These are phyloP conservation scores for Hoplodrina ambigua DNA, from an alignment of 2,888 invertebrate species.

Conservation along the genomic window DNA sequence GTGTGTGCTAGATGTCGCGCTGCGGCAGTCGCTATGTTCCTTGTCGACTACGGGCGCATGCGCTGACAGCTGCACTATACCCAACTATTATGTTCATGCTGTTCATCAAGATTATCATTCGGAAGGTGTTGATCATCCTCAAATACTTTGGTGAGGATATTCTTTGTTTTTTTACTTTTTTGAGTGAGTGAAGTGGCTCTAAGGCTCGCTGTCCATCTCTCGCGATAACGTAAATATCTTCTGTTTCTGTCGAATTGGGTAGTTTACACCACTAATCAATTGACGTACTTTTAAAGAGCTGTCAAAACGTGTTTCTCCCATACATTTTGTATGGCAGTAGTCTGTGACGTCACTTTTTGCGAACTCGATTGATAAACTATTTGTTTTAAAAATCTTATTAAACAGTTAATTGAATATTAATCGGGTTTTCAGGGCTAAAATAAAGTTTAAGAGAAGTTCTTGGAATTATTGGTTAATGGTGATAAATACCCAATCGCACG, in stretches of 20 bases:
- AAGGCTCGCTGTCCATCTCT: constrained; percentile 1
- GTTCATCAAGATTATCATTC: constrained; percentile 30
- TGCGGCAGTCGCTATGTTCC: constrained; percentile 30
- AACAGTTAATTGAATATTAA: no score
- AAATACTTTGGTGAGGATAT: constrained; percentile 47
- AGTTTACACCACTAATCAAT: no score
- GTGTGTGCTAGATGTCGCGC: constrained; percentile 19
- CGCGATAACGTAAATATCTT: neutral
- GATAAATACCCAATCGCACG: no score
- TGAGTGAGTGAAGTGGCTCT: neutral
- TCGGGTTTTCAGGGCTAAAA: no score
- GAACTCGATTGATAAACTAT: no score
- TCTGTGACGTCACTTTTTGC: no score
- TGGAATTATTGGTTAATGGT: no score
- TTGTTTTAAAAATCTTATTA: no score
- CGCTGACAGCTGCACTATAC: neutral
- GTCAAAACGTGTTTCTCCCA: no score
- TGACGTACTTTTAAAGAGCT: no score
- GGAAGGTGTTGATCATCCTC: constrained; percentile 28
- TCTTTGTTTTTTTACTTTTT: neutral
- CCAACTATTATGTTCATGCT: constrained; percentile 28
- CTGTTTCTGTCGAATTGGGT: neutral
- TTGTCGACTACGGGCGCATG: neutral
- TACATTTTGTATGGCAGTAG: no score
- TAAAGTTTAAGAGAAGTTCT: no score